These are phyloP conservation scores for Catajapyx aquilonaris DNA, from an alignment of 1,140 invertebrate genomes.

Conservation along the genomic window DNA sequence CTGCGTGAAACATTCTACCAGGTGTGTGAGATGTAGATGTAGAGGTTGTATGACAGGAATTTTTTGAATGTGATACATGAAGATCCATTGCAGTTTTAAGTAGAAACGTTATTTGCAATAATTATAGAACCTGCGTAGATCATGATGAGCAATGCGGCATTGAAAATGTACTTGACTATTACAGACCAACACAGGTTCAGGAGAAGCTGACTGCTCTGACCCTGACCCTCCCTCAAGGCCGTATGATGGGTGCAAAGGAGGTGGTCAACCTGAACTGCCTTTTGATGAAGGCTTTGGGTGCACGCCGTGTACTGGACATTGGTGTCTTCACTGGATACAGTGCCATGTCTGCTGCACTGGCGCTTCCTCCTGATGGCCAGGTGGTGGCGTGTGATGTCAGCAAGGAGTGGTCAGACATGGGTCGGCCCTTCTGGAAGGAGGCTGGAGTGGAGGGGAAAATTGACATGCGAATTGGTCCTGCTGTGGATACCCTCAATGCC, in stretches of 20 bases:
- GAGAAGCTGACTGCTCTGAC: slow-evolving; percentile 9
- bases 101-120: no score
- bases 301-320: slow-evolving; percentile 20
- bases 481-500: slow-evolving; percentile 17
- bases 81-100: no score
- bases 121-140: no score
- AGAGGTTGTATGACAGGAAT: no score
- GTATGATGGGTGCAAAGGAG: slow-evolving; percentile 21
- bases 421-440: slow-evolving; percentile 17
- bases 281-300: slow-evolving; percentile 15
- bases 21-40: no score
- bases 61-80: no score
- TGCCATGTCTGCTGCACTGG: slow-evolving; percentile 18
- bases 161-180: no score
- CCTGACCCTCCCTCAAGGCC: slow-evolving; percentile 5
- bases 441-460: slow-evolving; percentile 19
- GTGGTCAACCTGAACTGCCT: slow-evolving; percentile 17
- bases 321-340: slow-evolving; percentile 21
- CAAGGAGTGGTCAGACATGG: slow-evolving; percentile 13
- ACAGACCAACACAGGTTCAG: no score
- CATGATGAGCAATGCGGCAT: no score
- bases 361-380: slow-evolving; percentile 18
- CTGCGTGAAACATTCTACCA: no score
- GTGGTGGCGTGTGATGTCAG: slow-evolving; percentile 18
- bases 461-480: slow-evolving; percentile 16